phyloP scores from a whole-genome alignment of 1,140 invertebrate genomes.

The Archivesica marissinica region DNA sequence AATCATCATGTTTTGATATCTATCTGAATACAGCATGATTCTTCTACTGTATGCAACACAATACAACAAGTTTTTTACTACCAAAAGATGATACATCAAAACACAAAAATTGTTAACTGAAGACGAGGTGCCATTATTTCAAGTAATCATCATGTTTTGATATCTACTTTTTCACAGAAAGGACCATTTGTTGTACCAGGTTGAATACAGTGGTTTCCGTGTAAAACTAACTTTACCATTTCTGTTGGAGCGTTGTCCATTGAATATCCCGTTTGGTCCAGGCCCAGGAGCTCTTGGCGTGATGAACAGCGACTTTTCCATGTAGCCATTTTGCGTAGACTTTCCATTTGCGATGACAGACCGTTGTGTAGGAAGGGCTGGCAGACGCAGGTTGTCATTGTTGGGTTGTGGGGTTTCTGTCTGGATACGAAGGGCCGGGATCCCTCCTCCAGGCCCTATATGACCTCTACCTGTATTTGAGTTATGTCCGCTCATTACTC shows the following conservation, averaged over 20 bases:
- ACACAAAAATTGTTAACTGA: no score
- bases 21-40: no score
- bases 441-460: constrained; percentile 44
- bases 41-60: no score
- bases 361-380: constrained; percentile 63
- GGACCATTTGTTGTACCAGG: no score
- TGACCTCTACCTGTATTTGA: constrained; percentile 19
- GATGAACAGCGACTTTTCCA: constrained; percentile 45
- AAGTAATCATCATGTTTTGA: no score
- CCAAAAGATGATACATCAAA: no score
- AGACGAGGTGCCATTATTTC: no score
- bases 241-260: constrained; percentile 3
- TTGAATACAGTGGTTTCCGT: neutral
- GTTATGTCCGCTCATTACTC: constrained; percentile 40
- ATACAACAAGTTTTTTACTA: no score
- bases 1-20: no score
- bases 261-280: constrained; percentile 44
- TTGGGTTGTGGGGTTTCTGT: constrained; percentile 74
- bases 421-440: constrained; percentile 74
- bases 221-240: constrained; percentile 26
- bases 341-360: constrained; percentile 67
- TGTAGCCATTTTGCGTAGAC: constrained; percentile 59
- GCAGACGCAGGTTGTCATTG: constrained; percentile 61
- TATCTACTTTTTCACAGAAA: no score
- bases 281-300: constrained; percentile 51